Conservation (phyloP, 1,140 invertebrate species). For the Zaprionus tsacasi region DNA sequence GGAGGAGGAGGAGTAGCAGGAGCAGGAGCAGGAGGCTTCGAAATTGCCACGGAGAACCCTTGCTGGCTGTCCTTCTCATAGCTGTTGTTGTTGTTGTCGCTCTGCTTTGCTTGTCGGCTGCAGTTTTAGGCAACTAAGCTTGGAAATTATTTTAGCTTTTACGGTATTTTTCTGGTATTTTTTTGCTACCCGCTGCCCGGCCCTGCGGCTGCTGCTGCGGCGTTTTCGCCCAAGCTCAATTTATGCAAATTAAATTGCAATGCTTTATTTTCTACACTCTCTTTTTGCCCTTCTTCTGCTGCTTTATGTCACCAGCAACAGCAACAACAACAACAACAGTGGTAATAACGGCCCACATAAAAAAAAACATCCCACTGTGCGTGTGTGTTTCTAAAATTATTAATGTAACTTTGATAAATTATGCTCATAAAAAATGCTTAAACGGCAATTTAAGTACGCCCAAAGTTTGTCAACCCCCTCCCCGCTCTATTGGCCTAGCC, state of each 20-base stretch:
- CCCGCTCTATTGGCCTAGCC: constrained; percentile 63
- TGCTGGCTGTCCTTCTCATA: constrained; percentile 50
- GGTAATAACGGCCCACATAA: constrained; percentile 21
- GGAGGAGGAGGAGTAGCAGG: no score
- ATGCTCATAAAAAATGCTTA: constrained; percentile 81
- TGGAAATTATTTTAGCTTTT: constrained; percentile 73
- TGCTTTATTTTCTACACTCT: constrained; percentile 60
- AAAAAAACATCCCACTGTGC: not conserved
- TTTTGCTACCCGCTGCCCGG: constrained; percentile 1
- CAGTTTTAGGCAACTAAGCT: constrained; percentile 72
- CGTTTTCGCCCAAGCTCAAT: constrained; percentile 63
- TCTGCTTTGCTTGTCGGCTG: constrained; percentile 27
- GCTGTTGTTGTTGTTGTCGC: constrained; percentile 30
- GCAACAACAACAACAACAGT: constrained; percentile 26
- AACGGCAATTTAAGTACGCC: constrained; percentile 81
- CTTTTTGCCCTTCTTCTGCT: constrained; percentile 6
- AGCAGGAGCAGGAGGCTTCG: constrained; percentile 24
- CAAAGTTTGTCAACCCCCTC: constrained; percentile 51
- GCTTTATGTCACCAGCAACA: constrained; percentile 62
- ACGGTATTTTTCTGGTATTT: constrained; percentile 69
- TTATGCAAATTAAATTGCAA: constrained; percentile 82
- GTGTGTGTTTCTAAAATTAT: constrained; percentile 62
- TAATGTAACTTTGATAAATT: constrained; percentile 81
- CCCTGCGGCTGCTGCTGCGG: not conserved
- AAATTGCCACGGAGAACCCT: constrained; percentile 74